A percentile compares a stretch with the other conserved stretches of the same genome.
Evolutionary conservation across 2,797 vertebrate species (phyloP).

Genomic region (Lates japonicus): DNA sequence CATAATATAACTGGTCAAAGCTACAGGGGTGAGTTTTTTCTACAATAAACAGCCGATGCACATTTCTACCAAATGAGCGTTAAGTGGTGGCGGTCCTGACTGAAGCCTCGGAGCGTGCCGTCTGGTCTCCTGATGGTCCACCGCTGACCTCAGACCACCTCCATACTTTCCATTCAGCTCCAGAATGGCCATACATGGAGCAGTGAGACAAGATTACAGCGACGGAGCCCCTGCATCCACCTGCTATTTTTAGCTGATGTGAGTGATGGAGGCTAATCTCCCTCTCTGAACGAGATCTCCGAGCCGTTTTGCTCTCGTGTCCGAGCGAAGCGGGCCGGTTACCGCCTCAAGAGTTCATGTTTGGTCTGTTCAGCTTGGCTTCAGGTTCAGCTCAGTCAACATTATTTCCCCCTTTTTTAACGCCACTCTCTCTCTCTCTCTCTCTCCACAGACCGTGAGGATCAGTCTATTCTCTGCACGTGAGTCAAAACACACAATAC

Average conservation of each 20-base stretch:
- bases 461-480: constrained; percentile 99
- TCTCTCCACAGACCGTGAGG: constrained; percentile 92
- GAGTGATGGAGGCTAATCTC: constrained; percentile 69
- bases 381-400: constrained; percentile 48
- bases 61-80: not conserved
- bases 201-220: constrained; percentile 52
- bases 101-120: constrained; percentile 47
- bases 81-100: not conserved
- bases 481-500: constrained; percentile 84
- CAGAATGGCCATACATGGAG: constrained; percentile 78
- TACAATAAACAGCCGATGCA: not conserved
- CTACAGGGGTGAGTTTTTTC: not conserved
- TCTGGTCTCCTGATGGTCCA: constrained; percentile 34
- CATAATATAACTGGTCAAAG: too few relatives aligned
- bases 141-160: constrained; percentile 56
- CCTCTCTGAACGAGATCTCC: constrained; percentile 31
- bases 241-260: constrained; percentile 75
- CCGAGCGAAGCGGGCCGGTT: constrained; percentile 4
- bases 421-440: constrained; percentile 9
- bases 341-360: constrained; percentile 52
- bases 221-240: constrained; percentile 49
- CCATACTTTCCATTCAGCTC: constrained; percentile 63
- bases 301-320: constrained; percentile 29
- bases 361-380: constrained; percentile 64
- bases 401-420: constrained; percentile 18